Conservation (phyloP, 2,113 vertebrate genomes). For the Prochilodus magdalenae region DNA sequence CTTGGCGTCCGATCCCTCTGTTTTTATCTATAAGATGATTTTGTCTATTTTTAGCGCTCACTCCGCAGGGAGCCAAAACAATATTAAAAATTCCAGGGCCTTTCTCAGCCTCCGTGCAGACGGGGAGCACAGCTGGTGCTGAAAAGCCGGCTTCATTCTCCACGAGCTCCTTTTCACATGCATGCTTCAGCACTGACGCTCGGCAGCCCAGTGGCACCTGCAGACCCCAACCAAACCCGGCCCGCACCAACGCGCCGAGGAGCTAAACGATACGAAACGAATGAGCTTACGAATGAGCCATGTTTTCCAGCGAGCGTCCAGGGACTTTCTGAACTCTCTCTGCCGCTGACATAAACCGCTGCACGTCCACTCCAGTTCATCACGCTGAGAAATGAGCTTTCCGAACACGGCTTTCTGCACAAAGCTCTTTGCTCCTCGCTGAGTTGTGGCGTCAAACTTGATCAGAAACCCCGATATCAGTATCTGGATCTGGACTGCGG, state of each 20-base stretch:
- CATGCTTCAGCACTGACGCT: conserved; percentile 73
- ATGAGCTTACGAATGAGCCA: conserved; percentile 27
- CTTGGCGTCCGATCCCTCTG: too few relatives aligned
- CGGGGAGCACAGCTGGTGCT: conserved; percentile 68
- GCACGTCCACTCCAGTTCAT: conserved; percentile 25
- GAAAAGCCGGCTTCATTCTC: conserved; percentile 63
- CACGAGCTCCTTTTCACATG: conserved; percentile 69
- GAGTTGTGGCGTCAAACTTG: background rate
- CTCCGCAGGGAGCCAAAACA: too few relatives aligned
- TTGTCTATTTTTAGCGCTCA: too few relatives aligned
- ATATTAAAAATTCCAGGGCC: background rate
- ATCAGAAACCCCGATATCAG: background rate
- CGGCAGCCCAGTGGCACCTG: conserved; percentile 75
- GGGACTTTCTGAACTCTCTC: background rate
- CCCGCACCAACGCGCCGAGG: conserved; percentile 61
- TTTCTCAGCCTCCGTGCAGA: background rate
- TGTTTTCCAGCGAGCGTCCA: conserved; percentile 27
- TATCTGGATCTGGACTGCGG: too few relatives aligned
- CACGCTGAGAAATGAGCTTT: conserved; percentile 12
- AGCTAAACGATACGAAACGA: conserved; percentile 62
- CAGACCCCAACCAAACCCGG: conserved; percentile 64
- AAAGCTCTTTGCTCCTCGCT: background rate
- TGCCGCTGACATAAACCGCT: conserved; percentile 15
- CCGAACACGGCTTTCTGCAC: background rate
- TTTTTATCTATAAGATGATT: too few relatives aligned